Evolutionary conservation across 2,888 invertebrate genomes (phyloP).

Genomic region (Aleiodes alternator): DNA sequence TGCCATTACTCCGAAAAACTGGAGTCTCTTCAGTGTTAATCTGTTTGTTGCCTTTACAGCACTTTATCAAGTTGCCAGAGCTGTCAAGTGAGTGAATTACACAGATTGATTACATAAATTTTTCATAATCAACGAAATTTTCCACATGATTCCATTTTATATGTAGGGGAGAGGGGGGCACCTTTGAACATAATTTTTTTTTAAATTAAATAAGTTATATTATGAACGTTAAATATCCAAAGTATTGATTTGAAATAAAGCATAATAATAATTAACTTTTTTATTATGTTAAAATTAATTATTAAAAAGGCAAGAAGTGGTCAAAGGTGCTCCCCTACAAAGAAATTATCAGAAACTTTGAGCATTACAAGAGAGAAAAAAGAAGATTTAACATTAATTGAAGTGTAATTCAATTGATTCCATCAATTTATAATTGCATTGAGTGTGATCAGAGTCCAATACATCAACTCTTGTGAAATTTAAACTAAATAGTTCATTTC

Average conservation of each 20-base stretch:
- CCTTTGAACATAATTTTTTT: background rate
- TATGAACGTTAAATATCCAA: too few relatives aligned
- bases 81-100: constrained; percentile 75
- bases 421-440: background rate
- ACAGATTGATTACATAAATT: background rate
- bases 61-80: constrained; percentile 88
- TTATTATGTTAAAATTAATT: too few relatives aligned
- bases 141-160: background rate
- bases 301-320: too few relatives aligned
- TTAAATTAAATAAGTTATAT: too few relatives aligned
- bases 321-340: too few relatives aligned
- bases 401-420: background rate
- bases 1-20: constrained; percentile 98
- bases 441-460: too few relatives aligned
- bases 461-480: too few relatives aligned
- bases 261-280: too few relatives aligned
- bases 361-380: background rate
- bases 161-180: too few relatives aligned
- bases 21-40: constrained; percentile 95
- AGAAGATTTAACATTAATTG: background rate
- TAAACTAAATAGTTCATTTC: background rate
- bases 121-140: background rate
- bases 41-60: constrained; percentile 95
- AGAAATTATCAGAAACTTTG: background rate
- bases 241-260: too few relatives aligned